These are phyloP conservation scores for Xestobium rufovillosum DNA, from an alignment of 2,888 invertebrate genomes.

Conservation along the genomic window DNA sequence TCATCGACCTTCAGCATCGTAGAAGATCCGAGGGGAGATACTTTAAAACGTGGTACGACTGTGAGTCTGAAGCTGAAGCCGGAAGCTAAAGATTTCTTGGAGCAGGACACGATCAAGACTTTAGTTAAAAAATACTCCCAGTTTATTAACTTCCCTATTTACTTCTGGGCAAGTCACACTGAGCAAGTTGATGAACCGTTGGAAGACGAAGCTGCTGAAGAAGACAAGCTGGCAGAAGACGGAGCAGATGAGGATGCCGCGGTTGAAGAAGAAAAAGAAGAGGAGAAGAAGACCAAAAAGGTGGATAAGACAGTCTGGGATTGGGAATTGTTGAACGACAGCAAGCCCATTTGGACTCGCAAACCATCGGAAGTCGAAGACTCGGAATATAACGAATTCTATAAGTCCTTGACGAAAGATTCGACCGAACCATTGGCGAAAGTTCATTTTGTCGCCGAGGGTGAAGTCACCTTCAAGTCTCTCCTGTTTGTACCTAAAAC, in stretches of 20 bases:
- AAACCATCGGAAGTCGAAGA: conserved; percentile 79
- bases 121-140: conserved; percentile 97
- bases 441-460: conserved; percentile 96
- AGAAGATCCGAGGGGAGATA: conserved; percentile 90
- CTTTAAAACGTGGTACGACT: conserved; percentile 67
- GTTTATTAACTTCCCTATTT: conserved; percentile 99
- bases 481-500: conserved; percentile 87
- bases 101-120: conserved; percentile 81
- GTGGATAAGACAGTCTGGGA: conserved; percentile 95
- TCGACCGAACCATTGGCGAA: conserved; percentile 72
- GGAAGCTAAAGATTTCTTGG: conserved; percentile 93
- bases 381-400: conserved; percentile 91
- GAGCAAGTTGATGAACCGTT: conserved; percentile 67
- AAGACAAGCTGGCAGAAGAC: conserved; percentile 51
- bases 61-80: conserved; percentile 86
- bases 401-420: conserved; percentile 91
- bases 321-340: conserved; percentile 93
- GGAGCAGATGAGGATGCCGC: conserved; percentile 53
- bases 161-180: conserved; percentile 75
- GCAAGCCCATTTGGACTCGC: conserved; percentile 98
- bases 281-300: conserved; percentile 74
- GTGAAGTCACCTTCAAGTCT: conserved; percentile 98
- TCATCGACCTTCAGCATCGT: conserved; percentile 81
- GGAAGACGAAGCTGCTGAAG: conserved; percentile 48
- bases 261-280: conserved; percentile 67